Evolutionary conservation across 2,113 vertebrate species (phyloP), one percentile per base, ranked within the genome.

Genomic region (Muntiacus reevesi): DNA sequence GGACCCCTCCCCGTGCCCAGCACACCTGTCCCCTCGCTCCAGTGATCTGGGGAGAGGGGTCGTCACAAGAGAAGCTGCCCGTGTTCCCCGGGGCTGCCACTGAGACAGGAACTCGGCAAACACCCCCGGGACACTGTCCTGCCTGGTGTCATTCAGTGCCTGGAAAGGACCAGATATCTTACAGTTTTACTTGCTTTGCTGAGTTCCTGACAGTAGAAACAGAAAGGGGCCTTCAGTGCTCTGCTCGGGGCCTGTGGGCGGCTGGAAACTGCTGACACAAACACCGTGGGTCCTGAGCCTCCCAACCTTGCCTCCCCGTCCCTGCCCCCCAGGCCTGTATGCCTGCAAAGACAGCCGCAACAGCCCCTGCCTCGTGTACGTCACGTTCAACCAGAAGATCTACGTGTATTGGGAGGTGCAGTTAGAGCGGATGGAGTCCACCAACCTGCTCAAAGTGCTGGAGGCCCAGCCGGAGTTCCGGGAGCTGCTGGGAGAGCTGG

Each of bases 351-450:
- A 99, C 52, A 99, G 99, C 54, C 99, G 96, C 93, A 99, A 99
- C 97, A 99, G 99, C 97, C 99, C 99, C 40, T 99, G 99, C 92
- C 98, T 99, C 25, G 99, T 99, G 78, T 99, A 99, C 0, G 99
- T 99, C 91, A 99, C 99, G 55, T 99, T 99, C 99, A 99, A 98
- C 97, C 99, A 99, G 97, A 99, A 99, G 98, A 99, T 99, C 98
- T 99, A 99, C 54, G 99, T 99, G 90, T 99, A 99, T 98, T 99
- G 99, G 99, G 99, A 99, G 96, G 99, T 99, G 88, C 98, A 99
- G 97, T 99, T 99, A 94, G 99, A 99, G 98, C 99, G 99, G 60
- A 99, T 99, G 99, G 99, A 99, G 97, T 99, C 99, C 92, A 99
- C 99, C 47, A 99, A 99, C 97, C 98, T 99, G 78, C 67, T 99